Conservation (phyloP, 92 coral and sea anemone genomes). For the Umimayanthus chanpuru region DNA sequence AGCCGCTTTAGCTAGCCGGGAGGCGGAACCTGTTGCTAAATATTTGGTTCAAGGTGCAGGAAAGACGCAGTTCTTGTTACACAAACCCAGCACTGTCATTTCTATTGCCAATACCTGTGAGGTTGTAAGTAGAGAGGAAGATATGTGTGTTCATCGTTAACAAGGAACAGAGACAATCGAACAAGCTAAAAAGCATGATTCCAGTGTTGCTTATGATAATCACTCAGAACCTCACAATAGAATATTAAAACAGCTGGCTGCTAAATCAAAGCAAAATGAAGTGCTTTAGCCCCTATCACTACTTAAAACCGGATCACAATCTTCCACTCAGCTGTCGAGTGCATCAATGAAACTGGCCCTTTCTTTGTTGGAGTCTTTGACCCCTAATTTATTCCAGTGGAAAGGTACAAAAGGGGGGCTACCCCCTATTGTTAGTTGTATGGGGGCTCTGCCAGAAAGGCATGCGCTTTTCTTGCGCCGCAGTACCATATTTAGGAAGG, state of each 20-base stretch:
- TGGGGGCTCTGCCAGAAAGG: too few relatives aligned
- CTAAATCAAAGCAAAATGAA: not conserved
- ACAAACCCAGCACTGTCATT: not conserved
- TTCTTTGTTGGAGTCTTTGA: constrained; percentile 20
- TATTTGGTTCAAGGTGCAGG: not conserved
- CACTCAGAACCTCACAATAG: not conserved
- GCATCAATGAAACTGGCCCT: constrained; percentile 3
- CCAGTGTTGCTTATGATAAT: not conserved
- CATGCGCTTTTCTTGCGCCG: too few relatives aligned
- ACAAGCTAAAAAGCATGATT: not conserved
- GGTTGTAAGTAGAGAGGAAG: not conserved
- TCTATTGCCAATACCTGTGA: not conserved
- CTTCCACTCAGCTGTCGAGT: constrained; percentile 4
- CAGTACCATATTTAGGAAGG: too few relatives aligned
- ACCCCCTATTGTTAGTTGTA: too few relatives aligned
- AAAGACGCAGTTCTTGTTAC: not conserved
- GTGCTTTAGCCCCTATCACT: not conserved
- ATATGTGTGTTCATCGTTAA: not conserved
- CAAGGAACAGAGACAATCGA: not conserved
- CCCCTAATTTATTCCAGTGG: too few relatives aligned
- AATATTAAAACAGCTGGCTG: not conserved
- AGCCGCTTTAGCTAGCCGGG: not conserved
- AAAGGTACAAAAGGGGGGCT: too few relatives aligned
- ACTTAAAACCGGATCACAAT: not conserved
- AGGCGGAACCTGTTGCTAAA: not conserved